Base-by-base conservation (phyloP, 64 coral and sea anemone genomes). In the Astreopora myriophthalma region DNA sequence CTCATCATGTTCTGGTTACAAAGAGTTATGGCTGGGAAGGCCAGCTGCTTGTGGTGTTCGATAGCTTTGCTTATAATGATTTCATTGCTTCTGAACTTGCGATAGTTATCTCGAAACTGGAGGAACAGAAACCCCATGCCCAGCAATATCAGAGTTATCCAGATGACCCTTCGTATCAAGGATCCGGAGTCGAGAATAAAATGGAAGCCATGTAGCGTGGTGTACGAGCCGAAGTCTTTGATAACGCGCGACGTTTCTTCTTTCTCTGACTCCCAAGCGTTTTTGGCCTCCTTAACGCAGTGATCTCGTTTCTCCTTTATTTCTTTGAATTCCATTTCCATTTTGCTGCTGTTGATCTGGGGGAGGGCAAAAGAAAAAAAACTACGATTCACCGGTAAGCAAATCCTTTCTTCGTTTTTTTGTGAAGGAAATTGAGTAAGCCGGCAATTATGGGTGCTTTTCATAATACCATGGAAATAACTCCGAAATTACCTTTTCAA, bases 1-100 rank as follows among this genome's bases (percentile, higher is more conserved):
- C 69, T 73, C 80, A 92, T 74, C 81, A 92, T 92, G 55, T 92
- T 92, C 35, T 92, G 90, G 36, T 92, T 92, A 48, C 90, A 92
- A 37, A 92, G 62, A 20, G 90, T 92, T 29, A 92, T 76, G 9
- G 90, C 90, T 1, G 90, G 90, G 38, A 27, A 92, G 39, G 73
- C 16, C 0, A 92, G 64, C 29, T 70, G 58, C 5, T 82, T 20
- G 12, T 23, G 4, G 1, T 68, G 38, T 36, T 91, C 89, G 31
- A 91, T 14, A 34, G 32, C 67, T 67, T 91, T 91, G 65, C 76
- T 39, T 22, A 91, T 72, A 16, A 52, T 69, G 22, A 44, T 81
- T 20, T 60, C 51, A 20, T 73, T 82, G 19, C 27, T 36, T 11
- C 24, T 28, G 1, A 81, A 27, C 34, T 79, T 91, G 9, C 38